Conservation (phyloP, 2,888 invertebrate genomes). For the Mantis religiosa region DNA sequence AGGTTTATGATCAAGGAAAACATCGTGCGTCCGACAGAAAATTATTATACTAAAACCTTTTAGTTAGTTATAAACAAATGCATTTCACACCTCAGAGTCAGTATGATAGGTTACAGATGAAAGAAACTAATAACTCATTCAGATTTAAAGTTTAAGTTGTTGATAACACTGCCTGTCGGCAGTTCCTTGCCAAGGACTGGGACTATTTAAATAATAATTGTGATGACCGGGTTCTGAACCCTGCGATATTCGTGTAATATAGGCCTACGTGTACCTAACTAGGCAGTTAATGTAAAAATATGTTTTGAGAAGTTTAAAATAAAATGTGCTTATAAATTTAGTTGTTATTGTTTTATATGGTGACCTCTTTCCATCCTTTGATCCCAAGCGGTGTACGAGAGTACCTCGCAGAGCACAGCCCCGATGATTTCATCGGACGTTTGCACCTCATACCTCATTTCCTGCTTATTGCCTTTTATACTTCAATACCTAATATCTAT, state of each 20-base stretch:
- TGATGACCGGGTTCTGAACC: slow-evolving; percentile 17
- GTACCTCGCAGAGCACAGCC: too few relatives aligned
- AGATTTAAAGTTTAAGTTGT: not conserved
- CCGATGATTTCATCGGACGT: too few relatives aligned
- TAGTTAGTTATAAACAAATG: not conserved
- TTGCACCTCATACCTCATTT: too few relatives aligned
- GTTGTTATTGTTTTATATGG: not conserved
- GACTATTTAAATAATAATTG: slow-evolving; percentile 25
- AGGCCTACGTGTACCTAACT: slow-evolving; percentile 17
- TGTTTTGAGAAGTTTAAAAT: slow-evolving; percentile 30
- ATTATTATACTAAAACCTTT: not conserved
- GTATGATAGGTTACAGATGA: not conserved
- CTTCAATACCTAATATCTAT: too few relatives aligned
- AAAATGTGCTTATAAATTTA: slow-evolving; percentile 28
- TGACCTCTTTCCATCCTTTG: too few relatives aligned
- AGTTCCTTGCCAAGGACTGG: slow-evolving; percentile 19
- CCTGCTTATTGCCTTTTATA: too few relatives aligned
- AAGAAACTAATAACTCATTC: not conserved
- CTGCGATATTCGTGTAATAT: not conserved
- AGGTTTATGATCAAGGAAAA: not conserved
- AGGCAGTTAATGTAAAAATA: slow-evolving; percentile 21
- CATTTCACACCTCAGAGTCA: not conserved
- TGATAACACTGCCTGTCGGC: not conserved
- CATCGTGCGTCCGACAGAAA: not conserved
- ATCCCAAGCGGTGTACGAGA: too few relatives aligned